These are phyloP conservation scores for Hippocampus barbouri DNA, from an alignment of 2,113 vertebrate species.

Conservation along the genomic window DNA sequence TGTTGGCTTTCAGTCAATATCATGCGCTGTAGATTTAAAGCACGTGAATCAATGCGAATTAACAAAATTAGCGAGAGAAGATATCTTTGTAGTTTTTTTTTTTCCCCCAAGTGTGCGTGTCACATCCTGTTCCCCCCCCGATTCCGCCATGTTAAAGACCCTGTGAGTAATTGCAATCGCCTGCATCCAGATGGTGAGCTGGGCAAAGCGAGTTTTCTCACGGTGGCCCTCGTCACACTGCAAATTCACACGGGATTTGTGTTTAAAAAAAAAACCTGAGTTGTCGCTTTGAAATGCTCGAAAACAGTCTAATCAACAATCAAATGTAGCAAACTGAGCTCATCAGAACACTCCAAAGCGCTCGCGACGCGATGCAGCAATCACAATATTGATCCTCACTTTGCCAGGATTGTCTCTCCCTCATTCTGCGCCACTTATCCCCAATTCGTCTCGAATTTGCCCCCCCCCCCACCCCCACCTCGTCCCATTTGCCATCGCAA, in stretches of 20 bases:
- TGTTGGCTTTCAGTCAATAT: not conserved
- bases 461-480: not conserved
- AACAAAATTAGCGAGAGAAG: too few species aligned
- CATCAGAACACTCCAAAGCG: not conserved
- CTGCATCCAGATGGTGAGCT: constrained; percentile 48
- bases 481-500: constrained; percentile 12
- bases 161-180: constrained; percentile 42
- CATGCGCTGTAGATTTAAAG: not conserved
- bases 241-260: not conserved
- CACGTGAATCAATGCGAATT: too few species aligned
- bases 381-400: not conserved
- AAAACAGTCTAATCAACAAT: not conserved
- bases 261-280: not conserved
- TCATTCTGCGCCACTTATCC: constrained; percentile 2
- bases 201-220: constrained; percentile 22
- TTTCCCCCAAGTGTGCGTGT: not conserved
- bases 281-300: not conserved
- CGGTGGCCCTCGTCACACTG: constrained; percentile 3
- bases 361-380: not conserved
- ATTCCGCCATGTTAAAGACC: constrained; percentile 32
- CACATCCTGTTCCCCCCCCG: constrained; percentile 26
- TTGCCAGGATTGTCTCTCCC: not conserved
- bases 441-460: not conserved
- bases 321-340: not conserved
- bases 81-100: not conserved